A percentile compares a stretch with the other conserved stretches of the same genome.
phyloP scores from a whole-genome alignment of 2,797 vertebrate species.

The Myotis daubentonii region DNA sequence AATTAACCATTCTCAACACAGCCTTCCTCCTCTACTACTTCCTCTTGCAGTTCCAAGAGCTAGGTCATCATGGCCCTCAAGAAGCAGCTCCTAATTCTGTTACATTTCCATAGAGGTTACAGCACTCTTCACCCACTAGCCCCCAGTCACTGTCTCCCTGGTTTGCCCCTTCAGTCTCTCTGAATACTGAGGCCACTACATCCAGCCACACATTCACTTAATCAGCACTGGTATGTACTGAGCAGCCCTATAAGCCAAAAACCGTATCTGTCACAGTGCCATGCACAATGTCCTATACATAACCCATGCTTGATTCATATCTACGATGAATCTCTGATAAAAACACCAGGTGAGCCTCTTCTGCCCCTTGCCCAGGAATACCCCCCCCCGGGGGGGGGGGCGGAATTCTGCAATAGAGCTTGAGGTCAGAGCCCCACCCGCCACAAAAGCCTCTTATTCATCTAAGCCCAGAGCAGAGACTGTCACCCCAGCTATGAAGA shows the following conservation, averaged over 20 bases:
- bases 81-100: neutral
- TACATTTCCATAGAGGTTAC: neutral
- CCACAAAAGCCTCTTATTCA: conserved; percentile 24
- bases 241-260: neutral
- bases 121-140: neutral
- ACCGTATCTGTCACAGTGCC: neutral
- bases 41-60: neutral
- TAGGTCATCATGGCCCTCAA: neutral
- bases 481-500: neutral
- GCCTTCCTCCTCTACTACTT: neutral
- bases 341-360: neutral
- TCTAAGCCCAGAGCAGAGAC: conserved; percentile 25
- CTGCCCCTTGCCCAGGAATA: conserved; percentile 39
- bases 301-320: neutral
- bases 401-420: neutral
- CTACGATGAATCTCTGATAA: conserved; percentile 29
- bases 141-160: neutral
- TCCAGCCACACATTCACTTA: neutral
- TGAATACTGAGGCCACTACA: conserved; percentile 8
- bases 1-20: neutral
- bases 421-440: neutral
- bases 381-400: fast-evolving
- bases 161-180: neutral
- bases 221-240: neutral
- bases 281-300: neutral